Base-by-base conservation (phyloP, 2,888 invertebrate genomes). In the Tenthredo livida region DNA sequence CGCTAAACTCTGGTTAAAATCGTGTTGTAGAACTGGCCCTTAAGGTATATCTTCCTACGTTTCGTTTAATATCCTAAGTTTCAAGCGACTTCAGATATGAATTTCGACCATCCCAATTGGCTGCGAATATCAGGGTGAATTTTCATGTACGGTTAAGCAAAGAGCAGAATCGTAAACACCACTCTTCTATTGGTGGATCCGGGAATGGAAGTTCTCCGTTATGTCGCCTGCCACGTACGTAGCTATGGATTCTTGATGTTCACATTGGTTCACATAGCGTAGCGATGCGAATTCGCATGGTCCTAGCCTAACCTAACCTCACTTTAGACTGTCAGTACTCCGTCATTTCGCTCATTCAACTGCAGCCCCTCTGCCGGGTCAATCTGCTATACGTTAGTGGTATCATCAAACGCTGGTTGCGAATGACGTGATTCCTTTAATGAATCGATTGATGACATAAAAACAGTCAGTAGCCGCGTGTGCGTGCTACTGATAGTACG, bases 401-500 rank as follows among this genome's bases (percentile, higher is more conserved):
- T 77, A 33, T 25, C 77, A 77, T 77, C 21, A 61, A 80, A 40
- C 61, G 61, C 37, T 61, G 33, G 25, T 21, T 77, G 29, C 50
- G 37, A 33, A 67, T 83, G 61, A 80, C 65, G 80, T 47, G 29
- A 70, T 70, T 65, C 29, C 21, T 65, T 83, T 47, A 12, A 83
- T 83, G 67, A 67, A 29, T 65, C 67, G 65, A 83, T 47, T 67
- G 12, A 83, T 67, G 47, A 83, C 67, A 43, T 67, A 40, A 47
- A 82, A 70, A 67, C 17, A 37, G 29, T 83, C 67, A 67, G 67
- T 67, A 83, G 67, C 83, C 67, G 67, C 83, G 67, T 67, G 67
- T 67, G 67, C 83, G 83, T 83, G 83, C 83, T 83, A 47, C 83
- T 67, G 65, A 83, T 67, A 67, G 67, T 70, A 47, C 43, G 65